phyloP scores from a whole-genome alignment of 2,888 invertebrate species.

The Nephrotoma flavescens region DNA sequence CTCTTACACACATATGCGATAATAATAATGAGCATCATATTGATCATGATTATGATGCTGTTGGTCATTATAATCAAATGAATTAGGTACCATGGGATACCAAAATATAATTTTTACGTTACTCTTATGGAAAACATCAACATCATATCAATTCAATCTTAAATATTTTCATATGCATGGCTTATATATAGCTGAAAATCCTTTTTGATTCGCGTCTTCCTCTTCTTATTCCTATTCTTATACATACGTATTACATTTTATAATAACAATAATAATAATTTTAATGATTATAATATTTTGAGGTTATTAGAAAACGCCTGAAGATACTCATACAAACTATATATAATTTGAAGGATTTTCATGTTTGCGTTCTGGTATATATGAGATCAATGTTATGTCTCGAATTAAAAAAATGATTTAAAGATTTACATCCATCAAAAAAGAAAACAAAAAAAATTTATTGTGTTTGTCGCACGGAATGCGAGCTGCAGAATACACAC shows the following conservation, averaged over 20 bases:
- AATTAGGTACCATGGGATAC: neutral
- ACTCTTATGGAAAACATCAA: neutral
- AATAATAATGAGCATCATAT: neutral
- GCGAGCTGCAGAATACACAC: neutral
- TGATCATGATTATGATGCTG: neutral
- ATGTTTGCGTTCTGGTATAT: neutral
- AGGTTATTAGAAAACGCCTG: constrained; percentile 1
- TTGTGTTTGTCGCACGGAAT: neutral
- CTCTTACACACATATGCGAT: neutral
- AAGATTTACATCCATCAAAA: neutral
- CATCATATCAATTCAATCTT: neutral
- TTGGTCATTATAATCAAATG: neutral
- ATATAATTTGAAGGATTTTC: neutral
- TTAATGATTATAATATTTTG: neutral
- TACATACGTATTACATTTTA: neutral
- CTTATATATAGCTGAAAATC: neutral
- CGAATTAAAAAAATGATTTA: neutral
- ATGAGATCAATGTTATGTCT: neutral
- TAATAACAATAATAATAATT: neutral
- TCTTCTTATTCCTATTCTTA: neutral
- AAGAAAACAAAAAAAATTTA: neutral
- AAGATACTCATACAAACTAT: neutral
- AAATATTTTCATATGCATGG: neutral
- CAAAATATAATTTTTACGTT: neutral
- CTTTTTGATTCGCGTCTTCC: neutral